Evolutionary conservation across 2,888 invertebrate species (phyloP).

Genomic region (Leucania comma): DNA sequence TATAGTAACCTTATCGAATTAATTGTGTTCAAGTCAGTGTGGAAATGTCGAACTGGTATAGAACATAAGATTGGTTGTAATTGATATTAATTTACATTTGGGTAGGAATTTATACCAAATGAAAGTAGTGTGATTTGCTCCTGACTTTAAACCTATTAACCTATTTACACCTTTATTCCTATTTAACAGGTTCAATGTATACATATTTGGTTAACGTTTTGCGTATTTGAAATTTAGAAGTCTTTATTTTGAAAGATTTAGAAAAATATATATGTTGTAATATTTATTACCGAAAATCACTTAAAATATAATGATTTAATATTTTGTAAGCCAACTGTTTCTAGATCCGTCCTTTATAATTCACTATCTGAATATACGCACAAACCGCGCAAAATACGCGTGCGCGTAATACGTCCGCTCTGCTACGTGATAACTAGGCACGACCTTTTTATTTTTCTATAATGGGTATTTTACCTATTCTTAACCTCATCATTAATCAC

Average conservation of each 20-base stretch:
- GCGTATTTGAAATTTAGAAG: too few species aligned
- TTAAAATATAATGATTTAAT: not conserved
- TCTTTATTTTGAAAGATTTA: too few species aligned
- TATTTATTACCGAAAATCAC: not conserved
- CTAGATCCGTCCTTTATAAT: conserved; percentile 23
- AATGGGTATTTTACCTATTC: not conserved
- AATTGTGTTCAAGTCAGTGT: conserved; percentile 13
- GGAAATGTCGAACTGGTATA: not conserved
- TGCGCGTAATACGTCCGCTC: too few species aligned
- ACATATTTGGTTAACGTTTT: not conserved
- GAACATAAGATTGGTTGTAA: not conserved
- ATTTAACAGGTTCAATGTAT: conserved; percentile 15
- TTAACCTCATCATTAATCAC: not conserved
- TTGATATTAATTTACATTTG: conserved; percentile 7
- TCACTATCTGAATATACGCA: not conserved
- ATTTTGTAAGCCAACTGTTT: not conserved
- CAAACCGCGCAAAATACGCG: too few species aligned
- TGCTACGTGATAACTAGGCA: too few species aligned
- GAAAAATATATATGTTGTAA: not conserved
- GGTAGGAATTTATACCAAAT: conserved; percentile 18
- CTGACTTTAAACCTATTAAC: conserved; percentile 3
- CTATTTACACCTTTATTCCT: too few species aligned
- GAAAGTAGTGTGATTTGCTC: conserved; percentile 1
- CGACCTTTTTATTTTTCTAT: not conserved
- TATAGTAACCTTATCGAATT: conserved; percentile 4